Base-by-base conservation (phyloP, 2,113 vertebrate genomes). In the Protobothrops mucrosquamatus region DNA sequence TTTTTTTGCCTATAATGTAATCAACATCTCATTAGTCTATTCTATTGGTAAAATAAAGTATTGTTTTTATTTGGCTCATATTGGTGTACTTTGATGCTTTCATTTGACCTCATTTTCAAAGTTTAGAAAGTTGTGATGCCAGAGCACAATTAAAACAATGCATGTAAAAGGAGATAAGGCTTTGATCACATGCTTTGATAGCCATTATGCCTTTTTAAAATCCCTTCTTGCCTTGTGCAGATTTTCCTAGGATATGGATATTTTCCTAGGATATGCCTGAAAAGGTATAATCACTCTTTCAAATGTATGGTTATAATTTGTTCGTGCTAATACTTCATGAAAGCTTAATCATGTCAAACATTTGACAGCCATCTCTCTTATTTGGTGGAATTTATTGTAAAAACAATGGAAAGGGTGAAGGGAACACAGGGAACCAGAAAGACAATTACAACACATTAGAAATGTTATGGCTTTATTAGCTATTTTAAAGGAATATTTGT, bases 41-140 rank as follows among this genome's bases (percentile, higher is more conserved):
- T 96, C 95, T 94, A 97, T 97, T 96, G 94, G 94, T 96, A 91
- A 85, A 85, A 93, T 93, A 86, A 61, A 54, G 0, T 0, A 85
- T 1, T 92, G 14, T 74, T 74, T 74, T 74, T 74, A 87, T 91
- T 85, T 94, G 14, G 48, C 24, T 69, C 11, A 89, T 46, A 54
- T 56, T 89, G 93, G 39, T 10, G 94, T 88, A 24, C 34, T 51
- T 29, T 92, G 64, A 69, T 34, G 64, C 29, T n/a, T 69, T 34
- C 64, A 6, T 69, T n/a, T 74, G 64, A 74, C 5, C 14, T 34
- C 14, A 1, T 74, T 74, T 34, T 74, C 64, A 20, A 43, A 12
- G 89, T 39, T 29, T 52, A 54, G 61, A 20, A 89, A 91, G 10
- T 26, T 92, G 22, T 55, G 55, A 52, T 87, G 90, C 29, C 54